These are phyloP conservation scores for Syrmaticus mikado DNA, from an alignment of 2,113 vertebrate species.

Conservation along the genomic window DNA sequence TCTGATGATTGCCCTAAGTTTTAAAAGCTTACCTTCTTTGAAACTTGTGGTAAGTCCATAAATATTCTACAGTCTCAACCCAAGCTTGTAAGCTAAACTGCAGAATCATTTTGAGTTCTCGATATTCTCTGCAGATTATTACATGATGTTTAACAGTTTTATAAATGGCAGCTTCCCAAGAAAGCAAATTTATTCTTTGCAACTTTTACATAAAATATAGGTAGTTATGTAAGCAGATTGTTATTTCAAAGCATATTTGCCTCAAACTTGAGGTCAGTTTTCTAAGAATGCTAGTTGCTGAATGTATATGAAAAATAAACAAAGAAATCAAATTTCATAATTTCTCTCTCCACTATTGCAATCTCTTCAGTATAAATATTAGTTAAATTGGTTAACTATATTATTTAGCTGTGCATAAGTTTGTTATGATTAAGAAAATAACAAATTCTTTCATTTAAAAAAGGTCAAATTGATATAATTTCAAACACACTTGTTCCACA, in stretches of 20 bases:
- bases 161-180: neutral
- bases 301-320: neutral
- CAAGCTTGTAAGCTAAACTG: neutral
- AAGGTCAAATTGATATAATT: neutral
- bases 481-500: neutral
- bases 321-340: neutral
- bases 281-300: neutral
- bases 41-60: neutral
- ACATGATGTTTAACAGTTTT: neutral
- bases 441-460: neutral
- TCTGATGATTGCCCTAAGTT: neutral
- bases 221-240: rapidly evolving
- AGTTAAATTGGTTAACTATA: neutral
- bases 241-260: neutral
- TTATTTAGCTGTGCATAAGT: neutral
- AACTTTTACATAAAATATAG: neutral
- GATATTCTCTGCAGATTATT: neutral
- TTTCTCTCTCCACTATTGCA: neutral
- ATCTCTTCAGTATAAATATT: neutral
- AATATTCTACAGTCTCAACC: neutral
- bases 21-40: neutral
- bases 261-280: neutral
- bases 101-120: neutral
- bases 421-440: neutral
- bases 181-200: neutral